Base-by-base conservation (phyloP, 1,140 invertebrate genomes). In the Drosophila kohkoa region DNA sequence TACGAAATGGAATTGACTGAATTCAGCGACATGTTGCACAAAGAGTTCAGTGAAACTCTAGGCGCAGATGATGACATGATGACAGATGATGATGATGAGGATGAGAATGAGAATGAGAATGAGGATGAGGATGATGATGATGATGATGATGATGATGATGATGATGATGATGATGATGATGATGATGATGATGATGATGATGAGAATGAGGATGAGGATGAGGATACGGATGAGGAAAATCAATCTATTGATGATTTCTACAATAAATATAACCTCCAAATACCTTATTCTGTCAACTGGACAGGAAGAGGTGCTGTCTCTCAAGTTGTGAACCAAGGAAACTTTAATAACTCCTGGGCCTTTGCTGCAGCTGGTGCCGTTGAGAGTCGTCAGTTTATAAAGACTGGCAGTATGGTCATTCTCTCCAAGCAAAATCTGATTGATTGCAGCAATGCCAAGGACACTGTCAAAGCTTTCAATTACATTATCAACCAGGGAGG, bases 261-360 rank as follows among this genome's bases (percentile, higher is more conserved):
- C 15, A 8, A 1, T 2, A 7, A 45, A 5, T 8, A 49, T 1
- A 13, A 25, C 2, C 2, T 48, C 0, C 2, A 13, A 15, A 6
- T 65, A 5, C 52, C 52, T 0, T 0, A 0, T 1, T 10, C 11
- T 8, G 70, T 72, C 3, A 72, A 72, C 45, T 72, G 70, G 70
- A 72, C 70, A 0, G 10, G 35, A 28, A 11, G 25, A 15, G 45
- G 63, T 8, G 70, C 43, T 1, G 70, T 72, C 6, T 35, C 52
- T 32, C 62, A 54, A 32, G 69, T 72, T 3, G 1, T 5, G 7
- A 20, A 45, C 16, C 35, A 66, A 25, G 70, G 63, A 10, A 45
- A 66, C 25, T 66, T 52, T 16, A 66, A 66, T 11, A 66, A 45
- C 15, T 72, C 70, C 5, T 72, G 70, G 70, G 70, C 70, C 63